These are phyloP conservation scores for Porites lobata DNA, from an alignment of 92 coral and sea anemone genomes.

Conservation along the genomic window DNA sequence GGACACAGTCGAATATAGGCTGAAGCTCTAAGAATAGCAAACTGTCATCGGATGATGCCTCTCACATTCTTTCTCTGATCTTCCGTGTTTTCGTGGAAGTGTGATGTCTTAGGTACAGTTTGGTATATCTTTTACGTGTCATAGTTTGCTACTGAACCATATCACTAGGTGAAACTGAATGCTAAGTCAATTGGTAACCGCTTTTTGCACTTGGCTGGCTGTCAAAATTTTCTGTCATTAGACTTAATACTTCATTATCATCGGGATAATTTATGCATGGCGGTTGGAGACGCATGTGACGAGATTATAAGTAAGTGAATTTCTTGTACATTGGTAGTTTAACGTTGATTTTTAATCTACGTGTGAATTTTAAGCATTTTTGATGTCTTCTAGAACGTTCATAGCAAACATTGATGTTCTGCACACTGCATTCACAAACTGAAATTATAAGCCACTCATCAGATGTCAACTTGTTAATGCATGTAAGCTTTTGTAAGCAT, in stretches of 20 bases:
- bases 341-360: neutral
- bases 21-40: neutral
- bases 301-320: neutral
- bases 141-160: too few species aligned
- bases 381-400: neutral
- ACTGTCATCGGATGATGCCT: neutral
- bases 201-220: neutral
- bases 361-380: neutral
- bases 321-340: neutral
- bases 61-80: neutral
- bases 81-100: conserved; percentile 22
- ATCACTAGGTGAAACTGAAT: too few species aligned
- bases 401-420: too few species aligned
- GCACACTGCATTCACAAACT: too few species aligned
- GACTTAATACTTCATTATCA: neutral
- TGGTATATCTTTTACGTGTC: too few species aligned
- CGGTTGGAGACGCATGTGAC: neutral
- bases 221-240: too few species aligned
- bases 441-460: too few species aligned
- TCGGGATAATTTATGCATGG: neutral
- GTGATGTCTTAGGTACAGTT: neutral
- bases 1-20: too few species aligned
- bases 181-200: neutral
- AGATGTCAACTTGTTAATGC: too few species aligned
- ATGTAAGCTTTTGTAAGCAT: too few species aligned